phyloP scores from a whole-genome alignment of 2,113 vertebrate genomes.

The Otus sunia region DNA sequence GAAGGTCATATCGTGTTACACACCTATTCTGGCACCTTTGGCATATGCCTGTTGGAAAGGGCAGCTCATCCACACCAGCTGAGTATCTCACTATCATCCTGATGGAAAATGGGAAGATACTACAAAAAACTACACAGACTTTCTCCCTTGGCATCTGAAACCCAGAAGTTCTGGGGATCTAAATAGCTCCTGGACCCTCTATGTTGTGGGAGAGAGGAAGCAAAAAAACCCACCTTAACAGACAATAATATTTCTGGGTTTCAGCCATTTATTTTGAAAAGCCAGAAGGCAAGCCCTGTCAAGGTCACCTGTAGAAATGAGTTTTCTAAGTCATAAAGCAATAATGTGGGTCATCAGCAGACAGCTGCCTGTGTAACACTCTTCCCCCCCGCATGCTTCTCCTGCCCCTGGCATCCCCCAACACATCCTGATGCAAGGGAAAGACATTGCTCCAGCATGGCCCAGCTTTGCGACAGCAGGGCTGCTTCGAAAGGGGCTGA shows the following conservation, averaged over 20 bases:
- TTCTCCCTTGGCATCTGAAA: conserved; percentile 45
- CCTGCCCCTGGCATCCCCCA: neutral
- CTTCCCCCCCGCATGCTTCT: rapidly evolving
- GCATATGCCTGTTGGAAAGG: neutral
- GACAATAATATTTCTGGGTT: neutral
- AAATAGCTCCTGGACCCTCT: neutral
- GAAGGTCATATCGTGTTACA: neutral
- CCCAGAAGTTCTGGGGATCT: conserved; percentile 32
- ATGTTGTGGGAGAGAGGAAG: neutral
- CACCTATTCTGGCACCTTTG: neutral
- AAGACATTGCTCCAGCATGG: neutral
- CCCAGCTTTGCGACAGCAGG: neutral
- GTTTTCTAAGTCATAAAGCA: conserved; percentile 55
- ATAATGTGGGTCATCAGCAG: neutral
- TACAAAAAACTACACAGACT: conserved; percentile 6
- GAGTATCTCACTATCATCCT: neutral
- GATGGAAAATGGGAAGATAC: conserved; percentile 5
- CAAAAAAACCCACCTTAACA: neutral
- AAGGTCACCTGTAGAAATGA: conserved; percentile 40
- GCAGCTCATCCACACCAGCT: neutral
- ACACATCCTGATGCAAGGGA: neutral
- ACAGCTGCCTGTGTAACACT: neutral
- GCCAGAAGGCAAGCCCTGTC: conserved; percentile 22
- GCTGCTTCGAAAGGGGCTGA: neutral
- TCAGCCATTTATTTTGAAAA: conserved; percentile 49